These are phyloP conservation scores for Aurelia sp. DNA, from an alignment of 30 jellyfish, hydroid and myxozoan species.

Conservation along the genomic window DNA sequence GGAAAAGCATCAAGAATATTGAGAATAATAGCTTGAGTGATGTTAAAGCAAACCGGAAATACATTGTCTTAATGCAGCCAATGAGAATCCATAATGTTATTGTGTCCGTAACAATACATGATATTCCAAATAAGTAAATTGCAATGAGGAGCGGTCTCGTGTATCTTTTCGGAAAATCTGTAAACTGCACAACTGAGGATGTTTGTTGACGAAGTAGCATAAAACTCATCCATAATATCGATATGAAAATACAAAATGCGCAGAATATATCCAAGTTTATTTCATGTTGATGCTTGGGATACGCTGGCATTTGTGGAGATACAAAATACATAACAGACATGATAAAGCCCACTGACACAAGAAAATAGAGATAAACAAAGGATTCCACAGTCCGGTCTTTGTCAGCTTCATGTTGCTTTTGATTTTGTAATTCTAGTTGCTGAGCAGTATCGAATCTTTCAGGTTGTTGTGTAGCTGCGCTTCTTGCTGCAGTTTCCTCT, in stretches of 20 bases:
- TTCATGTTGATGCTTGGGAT: slow-evolving; percentile 27
- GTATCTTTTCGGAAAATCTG: slow-evolving; percentile 72
- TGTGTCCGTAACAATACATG: slow-evolving; percentile 73
- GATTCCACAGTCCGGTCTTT: slow-evolving; percentile 68
- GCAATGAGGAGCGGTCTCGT: slow-evolving; percentile 61
- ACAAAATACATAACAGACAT: slow-evolving; percentile 53
- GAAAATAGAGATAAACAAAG: slow-evolving; percentile 53
- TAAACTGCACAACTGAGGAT: slow-evolving; percentile 28
- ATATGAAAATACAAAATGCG: slow-evolving; percentile 29
- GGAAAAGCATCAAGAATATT: slow-evolving; percentile 41
- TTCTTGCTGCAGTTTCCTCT: too few species aligned
- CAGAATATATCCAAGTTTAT: slow-evolving; percentile 57
- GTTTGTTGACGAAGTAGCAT: slow-evolving; percentile 32
- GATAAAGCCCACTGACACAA: slow-evolving; percentile 70
- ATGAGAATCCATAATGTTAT: slow-evolving; percentile 51
- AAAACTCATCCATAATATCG: slow-evolving; percentile 53
- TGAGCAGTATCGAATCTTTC: background rate
- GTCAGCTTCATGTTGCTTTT: slow-evolving; percentile 1
- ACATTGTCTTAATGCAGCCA: slow-evolving; percentile 57
- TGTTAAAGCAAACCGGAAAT: slow-evolving; percentile 17
- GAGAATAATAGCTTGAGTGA: slow-evolving; percentile 33
- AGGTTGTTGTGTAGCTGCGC: background rate
- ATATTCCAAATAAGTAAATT: slow-evolving; percentile 62
- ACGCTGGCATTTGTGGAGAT: slow-evolving; percentile 7
- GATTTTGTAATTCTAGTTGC: background rate